Base-by-base conservation (phyloP, 1,140 invertebrate species). In the Pristionchus pacificus region DNA sequence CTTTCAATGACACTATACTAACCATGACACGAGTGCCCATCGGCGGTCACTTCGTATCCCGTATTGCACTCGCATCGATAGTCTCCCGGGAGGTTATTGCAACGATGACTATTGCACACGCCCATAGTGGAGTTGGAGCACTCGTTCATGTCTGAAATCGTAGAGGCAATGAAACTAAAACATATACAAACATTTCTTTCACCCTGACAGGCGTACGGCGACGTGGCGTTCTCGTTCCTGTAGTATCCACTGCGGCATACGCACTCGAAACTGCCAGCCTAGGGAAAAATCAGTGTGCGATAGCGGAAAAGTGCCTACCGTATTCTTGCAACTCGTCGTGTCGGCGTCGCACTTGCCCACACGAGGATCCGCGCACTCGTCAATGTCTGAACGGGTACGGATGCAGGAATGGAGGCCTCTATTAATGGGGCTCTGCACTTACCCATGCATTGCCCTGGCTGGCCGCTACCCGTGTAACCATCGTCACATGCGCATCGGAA, bases 371-470 rank as follows among this genome's bases (percentile, higher is more conserved):
- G 19, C 38, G 19, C 38, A 49, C 19, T 49, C 38, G 19, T 49
- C 38, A 49, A 49, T 49, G 38, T 49, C 38, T 49, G 38, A 49
- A 49, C n/a, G n/a, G n/a, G n/a, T n/a, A n/a, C n/a, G n/a, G n/a
- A n/a, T n/a, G n/a, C n/a, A n/a, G n/a, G n/a, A n/a, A n/a, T n/a
- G n/a, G n/a, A n/a, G n/a, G n/a, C n/a, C n/a, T n/a, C n/a, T n/a
- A n/a, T n/a, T n/a, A n/a, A n/a, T n/a, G n/a, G n/a, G n/a, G n/a
- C n/a, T n/a, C n/a, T n/a, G n/a, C n/a, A n/a, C n/a, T n/a, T n/a
- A n/a, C n/a, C n/a, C n/a, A n/a, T n/a, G n/a, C n/a, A n/a, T n/a
- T n/a, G n/a, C n/a, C n/a, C n/a, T n/a, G n/a, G n/a, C n/a, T n/a
- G n/a, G n/a, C n/a, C n/a, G n/a, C n/a, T n/a, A n/a, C n/a, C n/a